phyloP scores from a whole-genome alignment of 2,113 vertebrate species.

The Mormyrus iriodes region DNA sequence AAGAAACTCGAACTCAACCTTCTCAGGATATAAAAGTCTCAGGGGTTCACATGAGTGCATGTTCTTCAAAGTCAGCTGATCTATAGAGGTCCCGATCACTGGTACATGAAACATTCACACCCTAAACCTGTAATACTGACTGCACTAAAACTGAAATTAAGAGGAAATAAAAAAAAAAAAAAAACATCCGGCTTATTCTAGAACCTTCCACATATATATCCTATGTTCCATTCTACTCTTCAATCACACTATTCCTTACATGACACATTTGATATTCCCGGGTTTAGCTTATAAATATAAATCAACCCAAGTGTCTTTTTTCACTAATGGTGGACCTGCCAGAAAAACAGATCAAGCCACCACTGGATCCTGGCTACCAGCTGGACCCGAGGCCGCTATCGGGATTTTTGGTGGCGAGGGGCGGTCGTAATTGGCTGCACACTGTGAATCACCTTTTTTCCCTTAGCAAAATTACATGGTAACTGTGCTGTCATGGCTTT shows the following conservation, averaged over 20 bases:
- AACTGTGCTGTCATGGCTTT: background rate
- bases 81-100: background rate
- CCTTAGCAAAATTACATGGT: background rate
- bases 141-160: constrained; percentile 3
- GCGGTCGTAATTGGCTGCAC: background rate
- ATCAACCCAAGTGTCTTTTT: background rate
- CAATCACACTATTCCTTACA: background rate
- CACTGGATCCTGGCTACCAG: background rate
- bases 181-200: background rate
- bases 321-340: background rate
- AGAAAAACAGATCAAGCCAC: background rate
- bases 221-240: background rate
- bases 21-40: background rate
- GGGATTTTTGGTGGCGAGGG: background rate
- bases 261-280: background rate
- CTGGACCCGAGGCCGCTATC: background rate
- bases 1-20: background rate
- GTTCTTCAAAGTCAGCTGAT: background rate
- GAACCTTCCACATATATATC: background rate
- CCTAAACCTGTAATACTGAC: background rate
- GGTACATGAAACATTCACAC: background rate
- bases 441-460: background rate
- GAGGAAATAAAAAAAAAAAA: background rate
- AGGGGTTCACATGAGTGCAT: background rate
- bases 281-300: background rate